Base-by-base conservation (phyloP, 2,113 vertebrate genomes). In the Caracal caracal region DNA sequence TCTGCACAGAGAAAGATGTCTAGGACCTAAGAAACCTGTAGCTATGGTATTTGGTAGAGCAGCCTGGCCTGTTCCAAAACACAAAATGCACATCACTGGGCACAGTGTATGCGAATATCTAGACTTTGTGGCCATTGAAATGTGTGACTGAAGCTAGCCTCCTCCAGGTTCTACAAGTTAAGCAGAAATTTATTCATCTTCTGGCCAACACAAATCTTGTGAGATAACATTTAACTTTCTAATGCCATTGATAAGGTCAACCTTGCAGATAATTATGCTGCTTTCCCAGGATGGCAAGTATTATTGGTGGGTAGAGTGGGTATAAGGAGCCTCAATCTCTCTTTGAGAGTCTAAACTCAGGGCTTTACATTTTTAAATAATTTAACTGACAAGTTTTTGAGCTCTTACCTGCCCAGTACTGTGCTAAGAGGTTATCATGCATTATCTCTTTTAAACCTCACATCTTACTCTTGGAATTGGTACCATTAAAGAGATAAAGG, bases 51-150 rank as follows among this genome's bases (percentile, higher is more conserved):
- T 88, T 92, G 47, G 49, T 30, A 35, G 61, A 11, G 22, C 35
- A 75, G 33, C 6, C 59, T 90, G 78, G 9, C 6, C 73, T 84
- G 10, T 12, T 96, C 28, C 22, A 80, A 73, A 95, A 79, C 26
- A 66, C 8, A 1, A 80, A 80, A 35, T 35, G 30, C 35, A 26
- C 19, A 61, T 78, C 28, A 10, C 47, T 12, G 63, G 79, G 35
- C 11, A 63, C 51, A 43, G 10, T 28, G 30, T 65, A 51, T 96
- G 89, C 51, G 40, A 95, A 84, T 89, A 84, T 89, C 89, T 96
- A 49, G 76, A 92, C 8, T 17, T 82, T 76, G 51, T 65, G 47
- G 20, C 3, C 1, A 37, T 16, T 66, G 84, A 79, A 93, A 93
- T 56, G 70, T 80, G 84, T 80, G 63, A 65, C 35, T 49, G 5